These are phyloP conservation scores for Brachionus koreanus DNA, from an alignment of 1,140 invertebrate genomes.

Conservation along the genomic window DNA sequence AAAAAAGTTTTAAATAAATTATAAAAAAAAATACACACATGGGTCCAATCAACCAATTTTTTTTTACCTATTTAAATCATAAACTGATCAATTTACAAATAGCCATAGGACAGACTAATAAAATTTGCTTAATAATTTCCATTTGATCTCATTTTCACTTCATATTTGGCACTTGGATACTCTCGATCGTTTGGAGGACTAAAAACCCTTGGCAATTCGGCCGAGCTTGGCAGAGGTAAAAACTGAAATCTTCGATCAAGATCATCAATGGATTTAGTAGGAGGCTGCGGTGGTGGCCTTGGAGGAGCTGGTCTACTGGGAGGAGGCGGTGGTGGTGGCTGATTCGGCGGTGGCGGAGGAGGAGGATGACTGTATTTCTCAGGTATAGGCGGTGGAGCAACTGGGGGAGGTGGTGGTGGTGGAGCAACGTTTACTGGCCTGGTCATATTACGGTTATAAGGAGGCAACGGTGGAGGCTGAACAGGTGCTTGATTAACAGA, in stretches of 20 bases:
- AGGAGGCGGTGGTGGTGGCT: conserved; percentile 1
- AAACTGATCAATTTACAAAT: neutral
- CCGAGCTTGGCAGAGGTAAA: neutral
- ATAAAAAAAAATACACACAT: neutral
- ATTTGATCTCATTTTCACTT: conserved; percentile 12
- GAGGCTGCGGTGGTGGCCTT: conserved; percentile 18
- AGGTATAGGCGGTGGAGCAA: conserved; percentile 11
- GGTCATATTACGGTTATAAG: neutral
- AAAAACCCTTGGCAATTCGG: conserved; percentile 4
- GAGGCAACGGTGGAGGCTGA: neutral
- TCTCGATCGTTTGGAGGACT: conserved; percentile 5
- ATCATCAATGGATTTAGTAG: neutral
- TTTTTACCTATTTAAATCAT: neutral
- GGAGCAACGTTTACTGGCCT: neutral
- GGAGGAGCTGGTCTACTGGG: conserved; percentile 28
- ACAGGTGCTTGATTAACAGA: neutral
- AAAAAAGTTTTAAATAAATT: neutral
- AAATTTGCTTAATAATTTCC: neutral
- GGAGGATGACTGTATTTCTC: conserved; percentile 11
- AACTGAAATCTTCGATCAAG: conserved; percentile 23
- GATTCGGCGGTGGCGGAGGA: conserved; percentile 10
- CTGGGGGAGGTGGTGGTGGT: neutral
- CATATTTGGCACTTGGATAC: conserved; percentile 35
- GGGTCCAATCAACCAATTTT: neutral
- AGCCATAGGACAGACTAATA: neutral